Evolutionary conservation across 1,140 invertebrate species (phyloP).

Genomic region (Orchesella cincta): DNA sequence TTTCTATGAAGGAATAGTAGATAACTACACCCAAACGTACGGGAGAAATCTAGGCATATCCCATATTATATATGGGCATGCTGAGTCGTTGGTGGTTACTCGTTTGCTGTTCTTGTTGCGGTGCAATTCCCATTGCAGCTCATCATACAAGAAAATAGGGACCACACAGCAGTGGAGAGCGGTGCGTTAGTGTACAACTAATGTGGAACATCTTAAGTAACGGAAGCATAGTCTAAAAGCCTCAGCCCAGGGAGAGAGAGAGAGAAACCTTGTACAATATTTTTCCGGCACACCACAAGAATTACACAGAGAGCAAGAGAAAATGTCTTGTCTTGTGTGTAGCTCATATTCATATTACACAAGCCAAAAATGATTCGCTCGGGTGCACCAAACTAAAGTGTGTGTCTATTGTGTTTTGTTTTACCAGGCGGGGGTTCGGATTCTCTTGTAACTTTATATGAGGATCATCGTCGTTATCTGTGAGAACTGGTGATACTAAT

Average conservation of each 20-base stretch:
- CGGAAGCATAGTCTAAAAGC: no score
- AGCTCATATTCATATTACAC: slow-evolving; percentile 8
- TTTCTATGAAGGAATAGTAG: no score
- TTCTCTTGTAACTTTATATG: no score
- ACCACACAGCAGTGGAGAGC: neutral
- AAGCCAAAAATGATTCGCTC: neutral
- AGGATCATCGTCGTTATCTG: no score
- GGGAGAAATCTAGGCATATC: no score
- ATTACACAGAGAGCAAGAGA: slow-evolving; percentile 1
- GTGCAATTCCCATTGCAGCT: slow-evolving; percentile 14
- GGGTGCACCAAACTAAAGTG: slow-evolving; percentile 11
- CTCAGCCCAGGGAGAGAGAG: neutral
- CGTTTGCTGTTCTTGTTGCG: neutral
- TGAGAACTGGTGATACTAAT: no score
- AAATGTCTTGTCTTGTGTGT: neutral
- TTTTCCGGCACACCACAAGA: neutral
- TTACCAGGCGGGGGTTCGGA: no score
- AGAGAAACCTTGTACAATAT: slow-evolving; percentile 3
- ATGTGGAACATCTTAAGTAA: no score
- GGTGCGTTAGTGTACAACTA: neutral
- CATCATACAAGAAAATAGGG: slow-evolving; percentile 21
- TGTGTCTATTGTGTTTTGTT: no score
- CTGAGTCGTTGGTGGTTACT: no score
- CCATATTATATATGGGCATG: no score
- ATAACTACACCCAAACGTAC: no score